Base-by-base conservation (phyloP, 2,113 vertebrate genomes). In the Sinocyclocheilus rhinocerous region DNA sequence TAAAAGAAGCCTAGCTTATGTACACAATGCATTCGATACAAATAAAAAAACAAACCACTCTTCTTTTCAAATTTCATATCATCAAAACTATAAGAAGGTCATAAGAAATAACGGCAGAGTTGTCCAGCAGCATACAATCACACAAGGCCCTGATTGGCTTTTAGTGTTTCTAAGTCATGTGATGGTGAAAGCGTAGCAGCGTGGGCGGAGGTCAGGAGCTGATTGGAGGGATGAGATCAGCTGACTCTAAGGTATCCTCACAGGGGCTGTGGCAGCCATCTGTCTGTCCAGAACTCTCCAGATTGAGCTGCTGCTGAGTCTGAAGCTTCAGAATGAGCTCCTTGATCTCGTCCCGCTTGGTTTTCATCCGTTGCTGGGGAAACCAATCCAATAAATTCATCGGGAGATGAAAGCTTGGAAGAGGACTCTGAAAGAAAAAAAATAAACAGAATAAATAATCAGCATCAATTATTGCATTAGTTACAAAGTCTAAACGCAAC, bases 381-480 rank as follows among this genome's bases (percentile, higher is more conserved):
- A 99, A 99, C 98, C 98, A 99, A 48, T 97, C 96, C 48, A 91
- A 92, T 93, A 99, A 93, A 90, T 97, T 97, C 94, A 99, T 93
- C 13, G 98, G 98, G 76, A 99, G 93, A 61, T 98, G 96, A 93
- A 99, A 99, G 87, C 95, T 98, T 77, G 95, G 91, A 88, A 99
- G 94, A 6, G 98, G 97, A 88, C 95, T 98, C 98, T 36, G 87
- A 18, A 29, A 80, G 61, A 39, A 50, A 33, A 45, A 10, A 59
- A 78, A 48, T 3, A 12, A 36, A 48, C 3, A 45, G 39, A 33
- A 39, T 39, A 16, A 5, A 24, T 55, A 33, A 29, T 6, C 15
- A 6, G 42, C 42, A 45, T 18, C 0, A 0, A 20, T 69, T 18
- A 36, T 36, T 69, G 29, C 65, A 33, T 18, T 18, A 7, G 12